Evolutionary conservation across 1,140 invertebrate species (phyloP).

Genomic region (Leptinotarsa texana): DNA sequence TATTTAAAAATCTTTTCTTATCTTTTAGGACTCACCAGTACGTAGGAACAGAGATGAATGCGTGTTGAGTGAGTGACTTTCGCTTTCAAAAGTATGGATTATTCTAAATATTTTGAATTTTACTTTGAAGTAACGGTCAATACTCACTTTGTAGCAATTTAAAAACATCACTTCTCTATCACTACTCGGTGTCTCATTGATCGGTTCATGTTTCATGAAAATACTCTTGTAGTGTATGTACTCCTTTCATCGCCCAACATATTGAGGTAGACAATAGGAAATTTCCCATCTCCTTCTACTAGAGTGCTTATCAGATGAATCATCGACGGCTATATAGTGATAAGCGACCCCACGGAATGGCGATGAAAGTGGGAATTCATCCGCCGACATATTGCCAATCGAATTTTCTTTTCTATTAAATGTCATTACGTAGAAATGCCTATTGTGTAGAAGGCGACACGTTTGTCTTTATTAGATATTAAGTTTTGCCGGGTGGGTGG

Average conservation of each 20-base stretch:
- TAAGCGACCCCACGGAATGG: neutral
- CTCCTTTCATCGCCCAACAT: neutral
- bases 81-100: no score
- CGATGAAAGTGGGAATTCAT: slow-evolving; percentile 8
- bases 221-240: neutral
- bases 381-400: neutral
- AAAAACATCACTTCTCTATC: no score
- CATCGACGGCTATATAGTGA: neutral
- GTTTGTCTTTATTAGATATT: neutral
- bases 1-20: no score
- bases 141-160: no score
- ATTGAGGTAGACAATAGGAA: slow-evolving; percentile 6
- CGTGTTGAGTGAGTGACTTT: no score
- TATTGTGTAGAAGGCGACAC: neutral
- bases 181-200: no score
- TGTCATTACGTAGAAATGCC: neutral
- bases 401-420: neutral
- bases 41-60: no score
- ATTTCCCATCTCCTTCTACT: neutral
- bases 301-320: slow-evolving; percentile 8
- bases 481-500: neutral
- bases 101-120: no score
- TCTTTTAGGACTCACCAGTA: no score
- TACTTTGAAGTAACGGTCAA: no score
- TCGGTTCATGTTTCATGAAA: no score